Conservation (phyloP, 2,113 vertebrate genomes). For the Nyctereutes procyonoides region DNA sequence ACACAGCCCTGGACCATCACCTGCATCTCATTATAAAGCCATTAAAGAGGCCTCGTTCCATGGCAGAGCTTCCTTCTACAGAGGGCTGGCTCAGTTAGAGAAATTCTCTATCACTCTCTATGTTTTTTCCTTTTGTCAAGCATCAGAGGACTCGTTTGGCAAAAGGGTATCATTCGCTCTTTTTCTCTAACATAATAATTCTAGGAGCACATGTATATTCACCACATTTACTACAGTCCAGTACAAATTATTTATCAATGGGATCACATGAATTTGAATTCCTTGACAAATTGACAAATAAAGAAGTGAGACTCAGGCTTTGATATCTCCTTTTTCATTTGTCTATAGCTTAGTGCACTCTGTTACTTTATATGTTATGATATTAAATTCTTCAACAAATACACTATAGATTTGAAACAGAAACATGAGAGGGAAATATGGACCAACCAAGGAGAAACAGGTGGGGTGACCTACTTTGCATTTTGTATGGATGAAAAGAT, state of each 20-base stretch:
- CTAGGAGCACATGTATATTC: background rate
- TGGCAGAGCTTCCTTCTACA: background rate
- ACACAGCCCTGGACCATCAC: background rate
- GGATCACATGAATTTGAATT: background rate
- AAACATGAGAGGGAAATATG: background rate
- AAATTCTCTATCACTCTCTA: background rate
- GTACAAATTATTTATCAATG: background rate
- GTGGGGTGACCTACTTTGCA: constrained; percentile 75
- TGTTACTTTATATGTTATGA: background rate
- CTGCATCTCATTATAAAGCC: background rate
- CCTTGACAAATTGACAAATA: background rate
- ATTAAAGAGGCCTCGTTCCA: background rate
- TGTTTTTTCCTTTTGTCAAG: background rate
- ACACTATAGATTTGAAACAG: background rate
- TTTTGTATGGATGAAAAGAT: constrained; percentile 51
- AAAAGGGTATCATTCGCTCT: background rate
- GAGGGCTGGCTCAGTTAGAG: no score
- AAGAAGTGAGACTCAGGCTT: background rate
- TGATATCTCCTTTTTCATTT: background rate
- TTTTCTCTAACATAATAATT: background rate
- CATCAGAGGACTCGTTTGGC: background rate
- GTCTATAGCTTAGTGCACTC: background rate
- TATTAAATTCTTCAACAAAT: background rate
- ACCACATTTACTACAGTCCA: background rate
- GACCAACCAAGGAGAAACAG: background rate